Base-by-base conservation (phyloP, 1,140 invertebrate genomes). In the Euwallacea fornicatus region DNA sequence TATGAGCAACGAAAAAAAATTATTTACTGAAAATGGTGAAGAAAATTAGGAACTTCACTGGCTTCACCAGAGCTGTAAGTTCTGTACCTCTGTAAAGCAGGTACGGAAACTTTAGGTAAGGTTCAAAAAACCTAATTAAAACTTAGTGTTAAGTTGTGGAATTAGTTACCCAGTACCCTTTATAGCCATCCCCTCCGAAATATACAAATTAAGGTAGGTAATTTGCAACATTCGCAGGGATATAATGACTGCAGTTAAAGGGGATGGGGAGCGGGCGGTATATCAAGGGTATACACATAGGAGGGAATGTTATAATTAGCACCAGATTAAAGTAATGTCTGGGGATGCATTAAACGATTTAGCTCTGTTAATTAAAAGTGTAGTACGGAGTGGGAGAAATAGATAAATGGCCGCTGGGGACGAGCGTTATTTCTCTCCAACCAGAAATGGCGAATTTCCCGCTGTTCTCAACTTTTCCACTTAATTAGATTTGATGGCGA, bases 311-410 rank as follows among this genome's bases (percentile, higher is more conserved):
- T 81, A 81, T 82, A 82, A 82, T 82, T 82, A 82, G 81, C 78
- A 77, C 81, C 81, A 82, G 81, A 82, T 82, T 82, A 82, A 82
- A 82, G 81, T 82, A 81, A 80, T 80, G 81, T 81, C 81, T 80
- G 76, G 81, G 81, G 81, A 82, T 79, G 79, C 81, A 82, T 82
- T 82, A 82, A 82, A 78, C 81, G 80, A 82, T 82, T 82, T 82
- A 80, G 81, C 80, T 80, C 79, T 82, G 80, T 81, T 82, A 82
- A 82, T 82, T 82, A 82, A 82, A 82, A 82, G 81, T 82, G 79
- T 82, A 81, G 77, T 72, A 69, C 66, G 77, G 77, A 78, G 74
- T 75, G 75, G 74, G 76, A 78, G 73, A 75, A 73, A 75, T 76
- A 79, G 76, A 79, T 76, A 77, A 79, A 79, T 79, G 77, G 78